Evolutionary conservation across 2,113 vertebrate genomes (phyloP).

Genomic region (Phoxinus phoxinus): DNA sequence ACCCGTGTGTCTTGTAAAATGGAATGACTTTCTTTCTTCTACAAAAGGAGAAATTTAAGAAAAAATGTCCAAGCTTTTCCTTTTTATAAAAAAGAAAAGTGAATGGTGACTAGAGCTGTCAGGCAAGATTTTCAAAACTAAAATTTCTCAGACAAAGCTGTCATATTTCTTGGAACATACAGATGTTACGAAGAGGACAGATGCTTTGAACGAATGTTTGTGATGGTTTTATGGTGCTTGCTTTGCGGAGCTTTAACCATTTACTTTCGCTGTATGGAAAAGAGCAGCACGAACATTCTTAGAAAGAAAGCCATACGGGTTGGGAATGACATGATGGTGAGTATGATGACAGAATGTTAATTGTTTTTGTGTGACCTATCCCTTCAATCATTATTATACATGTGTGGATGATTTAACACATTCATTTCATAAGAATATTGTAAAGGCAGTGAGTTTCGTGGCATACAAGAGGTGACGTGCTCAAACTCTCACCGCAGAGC

Average conservation of each 20-base stretch:
- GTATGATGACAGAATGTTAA: neutral
- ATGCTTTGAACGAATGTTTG: neutral
- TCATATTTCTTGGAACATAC: neutral
- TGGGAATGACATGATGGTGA: neutral
- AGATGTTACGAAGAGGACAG: too few relatives aligned
- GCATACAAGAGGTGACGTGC: neutral
- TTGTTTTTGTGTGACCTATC: neutral
- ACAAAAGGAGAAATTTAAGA: neutral
- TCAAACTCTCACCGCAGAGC: neutral
- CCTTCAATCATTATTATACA: conserved; percentile 17
- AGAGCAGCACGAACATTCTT: neutral
- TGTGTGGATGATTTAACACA: neutral
- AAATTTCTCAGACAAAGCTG: neutral
- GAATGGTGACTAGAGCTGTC: neutral
- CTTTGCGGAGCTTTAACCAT: too few relatives aligned
- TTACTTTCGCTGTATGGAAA: neutral
- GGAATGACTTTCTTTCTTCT: neutral
- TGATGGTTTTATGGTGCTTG: neutral
- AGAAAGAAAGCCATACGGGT: neutral
- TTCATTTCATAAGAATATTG: neutral
- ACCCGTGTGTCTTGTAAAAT: neutral
- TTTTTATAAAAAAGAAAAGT: neutral
- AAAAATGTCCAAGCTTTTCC: neutral
- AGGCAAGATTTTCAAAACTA: neutral
- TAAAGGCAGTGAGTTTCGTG: neutral